Evolutionary conservation across 2,113 vertebrate genomes (phyloP).

Genomic region (Guaruba guarouba): DNA sequence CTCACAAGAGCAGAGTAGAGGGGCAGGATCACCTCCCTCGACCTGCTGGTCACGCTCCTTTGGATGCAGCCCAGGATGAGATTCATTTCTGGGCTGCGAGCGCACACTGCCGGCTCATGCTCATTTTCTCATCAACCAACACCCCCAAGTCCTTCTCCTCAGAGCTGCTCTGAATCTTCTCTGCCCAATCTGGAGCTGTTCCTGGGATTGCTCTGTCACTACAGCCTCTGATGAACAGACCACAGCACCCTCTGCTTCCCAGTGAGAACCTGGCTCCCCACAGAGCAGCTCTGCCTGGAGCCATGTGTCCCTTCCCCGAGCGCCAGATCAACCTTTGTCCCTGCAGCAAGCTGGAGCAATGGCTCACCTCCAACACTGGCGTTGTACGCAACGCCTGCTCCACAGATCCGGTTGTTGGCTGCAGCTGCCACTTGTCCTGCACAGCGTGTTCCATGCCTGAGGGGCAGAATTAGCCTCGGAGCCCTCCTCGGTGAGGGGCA

Average conservation of each 20-base stretch:
- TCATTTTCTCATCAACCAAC: too few species aligned
- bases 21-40: too few species aligned
- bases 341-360: rapidly evolving
- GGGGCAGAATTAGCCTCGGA: background rate
- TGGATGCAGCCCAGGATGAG: too few species aligned
- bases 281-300: background rate
- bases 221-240: background rate
- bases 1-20: too few species aligned
- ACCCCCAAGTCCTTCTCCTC: too few species aligned
- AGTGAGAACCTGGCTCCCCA: rapidly evolving
- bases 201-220: background rate
- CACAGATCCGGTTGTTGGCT: slow-evolving; percentile 74
- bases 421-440: slow-evolving; percentile 74
- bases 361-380: slow-evolving; percentile 74
- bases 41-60: too few species aligned
- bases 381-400: slow-evolving; percentile 69
- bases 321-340: rapidly evolving
- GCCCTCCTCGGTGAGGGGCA: rapidly evolving
- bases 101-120: too few species aligned
- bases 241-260: background rate
- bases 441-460: slow-evolving; percentile 81
- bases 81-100: too few species aligned
- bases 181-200: too few species aligned
- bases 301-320: rapidly evolving
- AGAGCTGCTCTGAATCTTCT: too few species aligned